A percentile compares a stretch with the other conserved stretches of the same genome.
Evolutionary conservation across 2,113 vertebrate species (phyloP).

Genomic region (Myrmophylax atrothorax): DNA sequence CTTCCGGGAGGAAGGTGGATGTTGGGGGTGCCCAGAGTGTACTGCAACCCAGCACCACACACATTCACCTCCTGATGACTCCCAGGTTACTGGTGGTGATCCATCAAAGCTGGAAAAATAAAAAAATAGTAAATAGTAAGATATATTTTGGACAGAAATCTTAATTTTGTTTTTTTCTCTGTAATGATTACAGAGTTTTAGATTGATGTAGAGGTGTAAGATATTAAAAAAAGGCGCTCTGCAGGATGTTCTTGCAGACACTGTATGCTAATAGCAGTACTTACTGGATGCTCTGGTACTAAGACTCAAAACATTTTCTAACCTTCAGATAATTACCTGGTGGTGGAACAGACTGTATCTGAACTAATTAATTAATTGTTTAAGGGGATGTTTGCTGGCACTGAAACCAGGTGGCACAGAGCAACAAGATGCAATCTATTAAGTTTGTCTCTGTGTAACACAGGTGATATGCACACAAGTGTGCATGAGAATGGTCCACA

Average conservation of each 20-base stretch:
- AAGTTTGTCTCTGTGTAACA: neutral
- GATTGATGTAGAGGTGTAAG: neutral
- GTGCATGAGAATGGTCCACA: neutral
- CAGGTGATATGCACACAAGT: neutral
- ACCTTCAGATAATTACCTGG: neutral
- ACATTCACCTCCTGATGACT: neutral
- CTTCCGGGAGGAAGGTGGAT: neutral
- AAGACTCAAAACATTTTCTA: neutral
- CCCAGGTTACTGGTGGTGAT: neutral
- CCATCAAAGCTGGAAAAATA: neutral
- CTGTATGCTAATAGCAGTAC: neutral
- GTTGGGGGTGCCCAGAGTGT: neutral
- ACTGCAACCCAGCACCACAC: neutral
- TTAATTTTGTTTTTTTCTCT: neutral
- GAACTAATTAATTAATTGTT: neutral
- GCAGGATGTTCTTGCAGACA: neutral
- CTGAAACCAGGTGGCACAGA: neutral
- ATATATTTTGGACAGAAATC: neutral
- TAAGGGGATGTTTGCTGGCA: neutral
- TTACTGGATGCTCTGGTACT: neutral
- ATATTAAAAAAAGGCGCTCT: neutral
- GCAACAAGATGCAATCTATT: neutral
- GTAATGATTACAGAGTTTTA: neutral
- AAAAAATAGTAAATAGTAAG: neutral
- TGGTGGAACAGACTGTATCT: neutral